These are phyloP conservation scores for Drosophila lacertosa DNA, from an alignment of 1,140 invertebrate species.

Conservation along the genomic window DNA sequence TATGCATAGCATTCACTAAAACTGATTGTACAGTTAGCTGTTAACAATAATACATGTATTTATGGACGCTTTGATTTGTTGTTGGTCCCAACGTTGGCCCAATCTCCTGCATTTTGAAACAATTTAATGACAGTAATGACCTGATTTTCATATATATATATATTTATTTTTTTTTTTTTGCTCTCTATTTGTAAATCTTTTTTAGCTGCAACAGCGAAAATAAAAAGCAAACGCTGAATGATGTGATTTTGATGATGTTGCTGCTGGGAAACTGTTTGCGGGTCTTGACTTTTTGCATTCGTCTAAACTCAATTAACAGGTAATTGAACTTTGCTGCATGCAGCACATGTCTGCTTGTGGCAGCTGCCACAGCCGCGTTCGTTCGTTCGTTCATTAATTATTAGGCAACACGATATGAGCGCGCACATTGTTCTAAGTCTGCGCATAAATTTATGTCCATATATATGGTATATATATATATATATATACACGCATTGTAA, in stretches of 20 bases:
- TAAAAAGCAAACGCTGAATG: slow-evolving; percentile 39
- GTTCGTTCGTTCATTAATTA: slow-evolving; percentile 82
- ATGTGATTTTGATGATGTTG: slow-evolving; percentile 78
- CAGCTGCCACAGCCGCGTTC: slow-evolving; percentile 32
- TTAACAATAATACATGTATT: slow-evolving; percentile 67
- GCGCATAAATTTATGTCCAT: slow-evolving; percentile 75
- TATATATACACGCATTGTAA: background rate
- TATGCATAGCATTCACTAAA: slow-evolving; percentile 30
- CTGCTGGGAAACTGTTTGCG: slow-evolving; percentile 37
- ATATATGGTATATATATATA: slow-evolving; percentile 17
- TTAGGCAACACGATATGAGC: slow-evolving; percentile 77
- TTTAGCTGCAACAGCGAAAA: slow-evolving; percentile 41
- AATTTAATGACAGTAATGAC: slow-evolving; percentile 75
- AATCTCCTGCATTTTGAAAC: slow-evolving; percentile 67
- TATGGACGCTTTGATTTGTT: slow-evolving; percentile 49
- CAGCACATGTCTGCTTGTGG: slow-evolving; percentile 4
- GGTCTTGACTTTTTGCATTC: slow-evolving; percentile 74
- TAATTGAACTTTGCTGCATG: slow-evolving; percentile 68
- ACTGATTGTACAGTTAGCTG: slow-evolving; percentile 66
- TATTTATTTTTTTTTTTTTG: slow-evolving; percentile 4
- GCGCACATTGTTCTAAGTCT: slow-evolving; percentile 79
- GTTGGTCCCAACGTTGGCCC: slow-evolving; percentile 19
- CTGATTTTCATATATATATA: slow-evolving; percentile 39
- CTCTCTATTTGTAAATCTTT: background rate
- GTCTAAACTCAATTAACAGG: slow-evolving; percentile 80